These are phyloP conservation scores for Schizaphis graminum DNA, from an alignment of 2,888 invertebrate species.

Conservation along the genomic window DNA sequence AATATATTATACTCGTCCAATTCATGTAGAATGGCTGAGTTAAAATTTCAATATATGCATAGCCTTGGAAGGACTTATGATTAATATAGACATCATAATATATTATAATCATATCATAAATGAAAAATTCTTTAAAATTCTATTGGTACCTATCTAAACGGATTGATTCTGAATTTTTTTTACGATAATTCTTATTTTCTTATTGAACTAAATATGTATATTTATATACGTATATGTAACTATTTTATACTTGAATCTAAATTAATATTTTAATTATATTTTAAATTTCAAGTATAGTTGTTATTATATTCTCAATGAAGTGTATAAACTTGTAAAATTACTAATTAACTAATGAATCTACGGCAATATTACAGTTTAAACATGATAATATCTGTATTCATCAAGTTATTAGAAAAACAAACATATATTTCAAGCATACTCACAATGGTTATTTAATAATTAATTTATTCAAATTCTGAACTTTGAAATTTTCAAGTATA, in stretches of 20 bases:
- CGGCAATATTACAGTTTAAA: neutral
- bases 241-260: neutral
- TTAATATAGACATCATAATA: neutral
- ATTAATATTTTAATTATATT: neutral
- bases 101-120: neutral
- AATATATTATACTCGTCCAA: neutral
- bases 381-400: neutral
- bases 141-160: neutral
- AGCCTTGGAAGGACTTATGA: neutral
- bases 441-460: neutral
- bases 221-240: no score
- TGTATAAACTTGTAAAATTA: neutral
- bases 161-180: neutral
- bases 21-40: neutral
- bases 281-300: neutral
- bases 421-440: neutral
- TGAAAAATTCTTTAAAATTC: neutral
- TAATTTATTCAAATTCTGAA: neutral
- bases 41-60: neutral
- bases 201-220: no score
- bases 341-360: neutral
- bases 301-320: neutral
- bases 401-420: neutral
- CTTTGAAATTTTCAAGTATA: neutral
- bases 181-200: neutral